Percentiles rank a stretch among this genome's conserved stretches.
Conservation (phyloP, 2,113 vertebrate species). For the Campylomormyrus numenius region DNA sequence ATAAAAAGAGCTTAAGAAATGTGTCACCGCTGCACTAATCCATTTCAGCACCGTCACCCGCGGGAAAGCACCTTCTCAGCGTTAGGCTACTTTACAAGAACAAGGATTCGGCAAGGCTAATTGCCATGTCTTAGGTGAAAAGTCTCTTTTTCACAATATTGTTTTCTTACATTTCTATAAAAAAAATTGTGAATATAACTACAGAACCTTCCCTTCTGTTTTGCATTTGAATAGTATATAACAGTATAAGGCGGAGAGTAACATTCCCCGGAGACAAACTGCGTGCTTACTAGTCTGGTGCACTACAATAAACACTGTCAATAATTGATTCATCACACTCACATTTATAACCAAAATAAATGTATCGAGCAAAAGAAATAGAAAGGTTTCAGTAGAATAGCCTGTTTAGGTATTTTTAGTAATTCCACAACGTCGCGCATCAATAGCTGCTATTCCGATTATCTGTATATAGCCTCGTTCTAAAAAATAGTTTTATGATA, state of each 20-base stretch:
- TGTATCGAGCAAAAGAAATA: background rate
- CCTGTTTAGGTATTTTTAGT: background rate
- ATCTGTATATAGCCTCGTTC: background rate
- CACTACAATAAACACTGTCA: background rate
- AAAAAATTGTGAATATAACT: background rate
- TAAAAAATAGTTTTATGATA: background rate
- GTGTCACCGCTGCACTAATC: background rate
- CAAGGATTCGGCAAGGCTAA: background rate
- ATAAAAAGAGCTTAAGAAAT: background rate
- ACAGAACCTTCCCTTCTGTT: background rate
- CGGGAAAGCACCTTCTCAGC: slow-evolving; percentile 14
- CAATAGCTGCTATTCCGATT: background rate
- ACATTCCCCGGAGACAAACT: background rate
- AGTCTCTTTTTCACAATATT: background rate
- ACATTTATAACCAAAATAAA: background rate
- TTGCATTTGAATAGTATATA: background rate
- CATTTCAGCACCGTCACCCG: slow-evolving; percentile 4
- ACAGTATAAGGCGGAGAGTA: background rate
- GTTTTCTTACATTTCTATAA: background rate
- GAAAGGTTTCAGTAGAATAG: background rate
- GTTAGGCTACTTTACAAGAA: background rate
- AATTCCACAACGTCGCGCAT: background rate
- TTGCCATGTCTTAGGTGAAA: background rate
- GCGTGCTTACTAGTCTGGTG: background rate
- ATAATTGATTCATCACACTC: background rate